Percentiles rank a stretch among this genome's conserved stretches.
These are phyloP conservation scores for Echinops telfairi DNA, from an alignment of 2,113 vertebrate species.

Conservation along the genomic window DNA sequence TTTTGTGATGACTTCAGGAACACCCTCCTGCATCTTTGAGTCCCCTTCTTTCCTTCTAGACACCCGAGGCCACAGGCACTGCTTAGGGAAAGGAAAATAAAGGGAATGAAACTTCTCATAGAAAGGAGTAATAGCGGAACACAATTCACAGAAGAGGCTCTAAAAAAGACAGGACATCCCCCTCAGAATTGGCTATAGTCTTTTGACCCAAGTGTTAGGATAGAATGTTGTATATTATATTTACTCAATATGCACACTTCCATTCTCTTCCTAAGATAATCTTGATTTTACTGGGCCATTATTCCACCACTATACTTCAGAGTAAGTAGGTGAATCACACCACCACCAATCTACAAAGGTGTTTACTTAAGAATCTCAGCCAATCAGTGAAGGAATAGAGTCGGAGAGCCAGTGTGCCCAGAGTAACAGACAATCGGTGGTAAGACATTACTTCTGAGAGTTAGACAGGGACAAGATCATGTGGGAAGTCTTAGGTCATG, in stretches of 20 bases:
- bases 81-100: not conserved
- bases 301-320: not conserved
- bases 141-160: not conserved
- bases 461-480: not conserved
- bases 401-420: not conserved
- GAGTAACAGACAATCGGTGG: not conserved
- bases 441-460: not conserved
- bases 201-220: not conserved
- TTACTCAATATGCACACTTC: not conserved
- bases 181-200: not conserved
- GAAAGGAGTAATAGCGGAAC: not conserved
- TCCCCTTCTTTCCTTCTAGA: not conserved
- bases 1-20: not conserved
- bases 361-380: not conserved
- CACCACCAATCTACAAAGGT: not conserved
- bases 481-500: not conserved
- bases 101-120: not conserved
- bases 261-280: not conserved
- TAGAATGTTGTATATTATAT: not conserved
- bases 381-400: not conserved
- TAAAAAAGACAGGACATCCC: not conserved
- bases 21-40: not conserved
- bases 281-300: constrained; percentile 9
- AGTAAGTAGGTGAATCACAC: not conserved
- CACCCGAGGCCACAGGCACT: not conserved